Conservation (phyloP, 2,888 invertebrate species). For the Agriopis marginaria region DNA sequence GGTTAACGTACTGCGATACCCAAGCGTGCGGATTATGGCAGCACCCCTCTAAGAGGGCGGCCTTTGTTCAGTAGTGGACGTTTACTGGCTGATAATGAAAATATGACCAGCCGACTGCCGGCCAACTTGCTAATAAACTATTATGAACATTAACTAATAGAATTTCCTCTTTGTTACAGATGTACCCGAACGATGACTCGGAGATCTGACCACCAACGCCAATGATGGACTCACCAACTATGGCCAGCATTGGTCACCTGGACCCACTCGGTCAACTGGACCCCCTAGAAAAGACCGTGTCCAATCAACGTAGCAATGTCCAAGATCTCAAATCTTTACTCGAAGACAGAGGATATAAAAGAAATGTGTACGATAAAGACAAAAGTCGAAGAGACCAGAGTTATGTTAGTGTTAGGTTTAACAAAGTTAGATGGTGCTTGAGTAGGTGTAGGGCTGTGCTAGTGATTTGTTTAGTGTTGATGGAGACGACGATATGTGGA, state of each 20-base stretch:
- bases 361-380: constrained; percentile 53
- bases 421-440: constrained; percentile 73
- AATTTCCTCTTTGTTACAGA: constrained; percentile 70
- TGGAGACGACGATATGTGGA: constrained; percentile 66
- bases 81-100: no score
- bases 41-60: no score
- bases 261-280: constrained; percentile 40
- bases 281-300: constrained; percentile 71
- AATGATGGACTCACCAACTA: constrained; percentile 56
- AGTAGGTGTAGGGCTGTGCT: constrained; percentile 75
- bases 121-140: no score
- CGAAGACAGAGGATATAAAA: constrained; percentile 78
- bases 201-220: constrained; percentile 68
- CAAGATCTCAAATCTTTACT: constrained; percentile 78
- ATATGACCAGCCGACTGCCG: no score
- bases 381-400: constrained; percentile 63
- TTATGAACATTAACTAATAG: constrained; percentile 23
- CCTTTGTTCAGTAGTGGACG: no score
- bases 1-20: no score
- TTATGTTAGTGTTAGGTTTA: constrained; percentile 62
- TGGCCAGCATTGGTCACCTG: constrained; percentile 57
- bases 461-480: constrained; percentile 72
- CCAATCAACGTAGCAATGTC: constrained; percentile 60
- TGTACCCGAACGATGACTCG: constrained; percentile 71
- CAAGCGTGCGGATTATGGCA: no score